phyloP scores from a whole-genome alignment of 2,888 invertebrate species.

The Phaonia tiefii region DNA sequence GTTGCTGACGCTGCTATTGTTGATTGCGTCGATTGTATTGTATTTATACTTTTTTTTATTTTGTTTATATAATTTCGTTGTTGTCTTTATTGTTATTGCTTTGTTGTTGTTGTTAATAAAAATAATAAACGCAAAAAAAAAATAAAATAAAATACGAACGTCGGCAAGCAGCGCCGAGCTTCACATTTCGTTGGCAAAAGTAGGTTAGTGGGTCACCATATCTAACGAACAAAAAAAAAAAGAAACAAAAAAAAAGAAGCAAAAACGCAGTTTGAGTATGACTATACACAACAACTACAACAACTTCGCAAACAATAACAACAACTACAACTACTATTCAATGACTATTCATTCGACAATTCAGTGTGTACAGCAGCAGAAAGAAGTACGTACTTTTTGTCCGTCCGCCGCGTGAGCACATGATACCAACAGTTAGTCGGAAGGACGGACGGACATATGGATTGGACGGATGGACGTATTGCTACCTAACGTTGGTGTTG shows the following conservation, averaged over 20 bases:
- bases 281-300: constrained; percentile 21
- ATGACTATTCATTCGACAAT: constrained; percentile 55
- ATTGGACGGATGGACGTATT: neutral
- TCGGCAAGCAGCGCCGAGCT: constrained; percentile 69
- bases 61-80: constrained; percentile 63
- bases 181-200: constrained; percentile 82
- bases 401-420: neutral
- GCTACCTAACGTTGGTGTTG: constrained; percentile 12
- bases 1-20: constrained; percentile 32
- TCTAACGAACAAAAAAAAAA: constrained; percentile 72
- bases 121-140: constrained; percentile 70
- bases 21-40: constrained; percentile 60
- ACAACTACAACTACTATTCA: constrained; percentile 28
- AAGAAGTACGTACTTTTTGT: neutral
- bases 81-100: constrained; percentile 28
- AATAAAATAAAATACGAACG: constrained; percentile 30
- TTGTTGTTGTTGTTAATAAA: constrained; percentile 61
- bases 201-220: constrained; percentile 89
- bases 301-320: constrained; percentile 11
- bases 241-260: constrained; percentile 52
- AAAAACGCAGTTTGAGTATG: neutral
- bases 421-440: neutral
- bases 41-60: constrained; percentile 39
- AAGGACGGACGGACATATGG: no score
- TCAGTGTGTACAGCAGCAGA: constrained; percentile 12